A percentile compares a stretch with the other conserved stretches of the same genome.
phyloP scores from a whole-genome alignment of 2,888 invertebrate genomes.

The Diadromus collaris region DNA sequence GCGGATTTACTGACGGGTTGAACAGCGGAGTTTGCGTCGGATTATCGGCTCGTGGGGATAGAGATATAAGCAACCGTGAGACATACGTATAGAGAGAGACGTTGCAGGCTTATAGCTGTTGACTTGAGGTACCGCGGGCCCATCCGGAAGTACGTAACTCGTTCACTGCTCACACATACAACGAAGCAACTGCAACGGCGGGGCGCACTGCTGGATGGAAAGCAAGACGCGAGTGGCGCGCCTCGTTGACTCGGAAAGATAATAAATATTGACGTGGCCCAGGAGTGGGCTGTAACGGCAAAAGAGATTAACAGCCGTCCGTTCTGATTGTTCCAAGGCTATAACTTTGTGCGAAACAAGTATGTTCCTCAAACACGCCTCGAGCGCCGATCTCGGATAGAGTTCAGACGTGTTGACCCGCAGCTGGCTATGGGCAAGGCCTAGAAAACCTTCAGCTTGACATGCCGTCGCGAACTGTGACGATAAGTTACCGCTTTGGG shows the following conservation, averaged over 20 bases:
- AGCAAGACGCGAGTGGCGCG: background rate
- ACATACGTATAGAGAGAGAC: background rate
- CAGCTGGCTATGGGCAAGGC: background rate
- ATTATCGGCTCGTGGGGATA: conserved; percentile 36
- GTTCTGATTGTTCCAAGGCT: conserved; percentile 19
- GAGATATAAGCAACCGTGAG: conserved; percentile 8
- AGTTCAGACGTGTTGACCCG: background rate
- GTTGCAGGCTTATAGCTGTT: conserved; percentile 13
- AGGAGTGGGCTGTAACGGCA: conserved; percentile 35
- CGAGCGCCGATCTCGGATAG: background rate
- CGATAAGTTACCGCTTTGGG: conserved; percentile 34
- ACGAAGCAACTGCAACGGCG: background rate
- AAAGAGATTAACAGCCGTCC: conserved; percentile 41
- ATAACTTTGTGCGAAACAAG: conserved; percentile 28
- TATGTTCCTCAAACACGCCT: conserved; percentile 27
- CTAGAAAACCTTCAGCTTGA: conserved; percentile 15
- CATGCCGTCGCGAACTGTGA: conserved; percentile 29
- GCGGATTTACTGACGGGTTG: background rate
- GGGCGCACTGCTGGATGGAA: background rate
- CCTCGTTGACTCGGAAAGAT: conserved; percentile 19
- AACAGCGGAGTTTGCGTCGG: conserved; percentile 19
- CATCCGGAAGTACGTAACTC: conserved; percentile 24
- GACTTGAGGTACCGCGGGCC: background rate
- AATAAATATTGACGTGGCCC: conserved; percentile 39
- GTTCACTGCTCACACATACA: conserved; percentile 4